phyloP scores from a whole-genome alignment of 2,797 vertebrate species.

The Rhynchotus rufescens region DNA sequence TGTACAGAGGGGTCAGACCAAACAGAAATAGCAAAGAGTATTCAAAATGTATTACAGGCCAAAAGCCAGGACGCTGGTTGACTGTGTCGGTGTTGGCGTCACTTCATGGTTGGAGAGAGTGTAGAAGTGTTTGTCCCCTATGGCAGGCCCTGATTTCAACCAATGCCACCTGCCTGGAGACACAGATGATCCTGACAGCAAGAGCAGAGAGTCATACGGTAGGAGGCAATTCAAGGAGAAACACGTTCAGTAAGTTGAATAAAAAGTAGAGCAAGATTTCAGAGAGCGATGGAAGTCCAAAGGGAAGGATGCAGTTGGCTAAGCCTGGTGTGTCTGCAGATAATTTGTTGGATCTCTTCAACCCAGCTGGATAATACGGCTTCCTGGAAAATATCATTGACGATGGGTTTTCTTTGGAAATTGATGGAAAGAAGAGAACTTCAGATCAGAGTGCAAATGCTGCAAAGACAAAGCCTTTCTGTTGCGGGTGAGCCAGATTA shows the following conservation, averaged over 20 bases:
- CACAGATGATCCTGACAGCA: fast-evolving
- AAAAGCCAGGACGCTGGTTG: neutral
- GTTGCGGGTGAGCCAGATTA: neutral
- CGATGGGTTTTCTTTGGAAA: neutral
- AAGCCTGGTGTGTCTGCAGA: constrained; percentile 10
- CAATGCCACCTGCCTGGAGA: neutral
- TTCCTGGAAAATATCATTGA: neutral
- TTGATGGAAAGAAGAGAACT: neutral
- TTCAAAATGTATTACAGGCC: neutral
- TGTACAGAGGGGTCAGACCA: neutral
- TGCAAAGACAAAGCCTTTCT: neutral
- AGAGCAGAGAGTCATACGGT: neutral
- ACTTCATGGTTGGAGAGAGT: neutral
- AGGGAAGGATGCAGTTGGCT: constrained; percentile 4
- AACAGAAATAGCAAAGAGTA: neutral
- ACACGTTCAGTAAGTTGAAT: fast-evolving
- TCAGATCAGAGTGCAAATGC: neutral
- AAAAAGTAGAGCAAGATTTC: neutral
- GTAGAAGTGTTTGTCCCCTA: neutral
- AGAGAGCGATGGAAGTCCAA: neutral
- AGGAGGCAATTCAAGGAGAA: neutral
- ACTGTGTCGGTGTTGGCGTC: neutral
- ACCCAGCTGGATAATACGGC: neutral
- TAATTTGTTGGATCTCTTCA: neutral
- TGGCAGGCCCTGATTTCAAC: neutral